Evolutionary conservation across 2,888 invertebrate species (phyloP).

Genomic region (Heterodera filipjevi): DNA sequence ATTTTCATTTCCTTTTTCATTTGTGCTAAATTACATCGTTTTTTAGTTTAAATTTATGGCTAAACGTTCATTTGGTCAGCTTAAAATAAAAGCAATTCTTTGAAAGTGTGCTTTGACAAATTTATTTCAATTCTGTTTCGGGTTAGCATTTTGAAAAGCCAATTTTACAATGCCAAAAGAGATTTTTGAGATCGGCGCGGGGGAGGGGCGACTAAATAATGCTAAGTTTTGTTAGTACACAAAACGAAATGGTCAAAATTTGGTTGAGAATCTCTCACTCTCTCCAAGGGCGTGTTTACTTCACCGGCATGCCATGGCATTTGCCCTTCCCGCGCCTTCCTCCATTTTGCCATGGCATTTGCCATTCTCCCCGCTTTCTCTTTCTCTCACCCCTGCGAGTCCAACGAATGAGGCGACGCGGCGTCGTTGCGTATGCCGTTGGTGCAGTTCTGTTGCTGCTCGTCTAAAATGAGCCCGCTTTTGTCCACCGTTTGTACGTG

Average conservation of each 20-base stretch:
- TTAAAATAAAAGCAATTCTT: no score
- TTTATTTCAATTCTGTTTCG: no score
- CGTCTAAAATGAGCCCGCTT: slow-evolving; percentile 52
- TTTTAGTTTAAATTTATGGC: no score
- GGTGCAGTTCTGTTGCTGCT: slow-evolving; percentile 38
- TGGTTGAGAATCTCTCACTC: neutral
- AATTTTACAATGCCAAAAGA: no score
- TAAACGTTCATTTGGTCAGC: no score
- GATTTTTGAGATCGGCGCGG: slow-evolving; percentile 1
- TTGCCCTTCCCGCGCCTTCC: neutral
- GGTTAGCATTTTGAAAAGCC: no score
- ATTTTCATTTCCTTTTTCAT: no score
- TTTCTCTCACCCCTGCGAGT: slow-evolving; percentile 34
- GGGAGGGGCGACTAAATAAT: neutral
- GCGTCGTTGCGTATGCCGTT: slow-evolving; percentile 20
- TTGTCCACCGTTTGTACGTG: slow-evolving; percentile 59
- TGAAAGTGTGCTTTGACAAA: no score
- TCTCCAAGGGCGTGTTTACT: neutral
- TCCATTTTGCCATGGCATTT: neutral
- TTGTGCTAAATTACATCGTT: no score
- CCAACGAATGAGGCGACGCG: slow-evolving; percentile 27
- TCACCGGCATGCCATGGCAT: neutral
- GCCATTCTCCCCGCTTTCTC: neutral
- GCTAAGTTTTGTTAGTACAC: slow-evolving; percentile 1
- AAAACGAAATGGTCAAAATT: neutral